phyloP scores from a whole-genome alignment of 1,140 invertebrate species.

The Laupala kohalensis region DNA sequence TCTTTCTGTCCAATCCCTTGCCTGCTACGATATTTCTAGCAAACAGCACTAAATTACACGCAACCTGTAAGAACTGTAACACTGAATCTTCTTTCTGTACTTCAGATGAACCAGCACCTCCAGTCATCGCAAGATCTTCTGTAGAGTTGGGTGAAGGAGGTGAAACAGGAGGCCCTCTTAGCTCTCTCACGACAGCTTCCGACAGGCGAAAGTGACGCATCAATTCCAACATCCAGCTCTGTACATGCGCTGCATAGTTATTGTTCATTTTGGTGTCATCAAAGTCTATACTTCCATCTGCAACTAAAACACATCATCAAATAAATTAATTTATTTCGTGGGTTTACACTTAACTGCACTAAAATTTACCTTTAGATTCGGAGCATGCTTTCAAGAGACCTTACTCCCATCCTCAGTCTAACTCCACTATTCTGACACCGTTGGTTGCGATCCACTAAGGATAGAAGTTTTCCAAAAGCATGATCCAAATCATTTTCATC shows the following conservation, averaged over 20 bases:
- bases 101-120: slow-evolving; percentile 18
- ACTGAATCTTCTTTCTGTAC: neutral
- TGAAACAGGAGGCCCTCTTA: neutral
- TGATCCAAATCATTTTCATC: too few species aligned
- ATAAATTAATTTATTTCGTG: too few species aligned
- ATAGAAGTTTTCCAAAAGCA: too few species aligned
- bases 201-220: slow-evolving; percentile 47
- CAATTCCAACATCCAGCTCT: slow-evolving; percentile 54
- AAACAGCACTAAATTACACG: slow-evolving; percentile 47
- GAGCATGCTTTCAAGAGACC: too few species aligned
- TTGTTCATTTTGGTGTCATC: neutral
- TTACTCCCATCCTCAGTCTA: too few species aligned
- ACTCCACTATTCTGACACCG: too few species aligned
- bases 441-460: too few species aligned
- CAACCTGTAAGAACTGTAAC: slow-evolving; percentile 14
- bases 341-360: too few species aligned
- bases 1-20: slow-evolving; percentile 34
- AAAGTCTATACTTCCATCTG: neutral
- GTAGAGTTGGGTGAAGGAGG: neutral
- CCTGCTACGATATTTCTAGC: slow-evolving; percentile 43
- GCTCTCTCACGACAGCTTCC: slow-evolving; percentile 23
- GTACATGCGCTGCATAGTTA: slow-evolving; percentile 29
- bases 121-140: neutral
- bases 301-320: too few species aligned
- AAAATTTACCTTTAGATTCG: too few species aligned